Evolutionary conservation across 2,113 vertebrate genomes (phyloP).

Genomic region (Gasterosteus aculeatus): DNA sequence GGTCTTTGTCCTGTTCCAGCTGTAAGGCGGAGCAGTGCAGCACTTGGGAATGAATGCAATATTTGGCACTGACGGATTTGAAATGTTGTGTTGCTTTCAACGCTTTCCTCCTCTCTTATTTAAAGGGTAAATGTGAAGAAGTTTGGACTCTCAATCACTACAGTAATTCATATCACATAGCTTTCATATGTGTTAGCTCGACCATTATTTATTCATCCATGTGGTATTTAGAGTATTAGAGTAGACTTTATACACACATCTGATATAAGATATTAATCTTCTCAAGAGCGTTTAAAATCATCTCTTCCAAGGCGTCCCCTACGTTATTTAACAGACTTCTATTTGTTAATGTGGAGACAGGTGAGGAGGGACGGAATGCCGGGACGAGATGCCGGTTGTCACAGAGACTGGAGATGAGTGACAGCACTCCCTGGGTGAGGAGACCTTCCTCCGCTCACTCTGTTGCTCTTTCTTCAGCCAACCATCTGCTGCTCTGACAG

Average conservation of each 20-base stretch:
- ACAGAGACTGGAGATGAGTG: neutral
- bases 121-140: neutral
- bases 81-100: neutral
- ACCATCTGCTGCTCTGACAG: conserved; percentile 22
- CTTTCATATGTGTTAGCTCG: neutral
- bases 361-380: conserved; percentile 3
- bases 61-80: neutral
- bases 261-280: neutral
- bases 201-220: neutral
- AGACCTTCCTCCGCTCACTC: neutral
- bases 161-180: neutral
- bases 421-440: conserved; percentile 8
- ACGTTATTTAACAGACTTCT: neutral
- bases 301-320: neutral
- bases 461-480: neutral
- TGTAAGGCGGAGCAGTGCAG: no score
- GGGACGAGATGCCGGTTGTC: conserved; percentile 6
- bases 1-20: neutral
- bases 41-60: no score
- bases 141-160: neutral
- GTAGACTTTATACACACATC: neutral
- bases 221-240: neutral
- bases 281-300: neutral
- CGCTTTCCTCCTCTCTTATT: neutral
- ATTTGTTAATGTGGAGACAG: neutral